These are phyloP conservation scores for Protonemura montana DNA, from an alignment of 2,888 invertebrate genomes.

Conservation along the genomic window DNA sequence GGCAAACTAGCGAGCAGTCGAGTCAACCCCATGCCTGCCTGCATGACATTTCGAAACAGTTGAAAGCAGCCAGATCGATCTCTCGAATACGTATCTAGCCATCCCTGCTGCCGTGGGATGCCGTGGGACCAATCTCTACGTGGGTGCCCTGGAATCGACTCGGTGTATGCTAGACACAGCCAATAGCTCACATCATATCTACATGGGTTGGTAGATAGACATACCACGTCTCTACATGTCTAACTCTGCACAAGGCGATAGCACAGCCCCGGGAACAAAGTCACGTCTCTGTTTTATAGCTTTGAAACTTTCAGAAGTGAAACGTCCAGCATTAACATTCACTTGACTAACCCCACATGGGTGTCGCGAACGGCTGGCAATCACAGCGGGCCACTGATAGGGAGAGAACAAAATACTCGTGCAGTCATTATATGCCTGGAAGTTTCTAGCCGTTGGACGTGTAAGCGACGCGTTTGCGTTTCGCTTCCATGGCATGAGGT, in stretches of 20 bases:
- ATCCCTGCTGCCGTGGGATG: background rate
- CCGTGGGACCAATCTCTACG: background rate
- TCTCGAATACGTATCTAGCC: conserved; percentile 7
- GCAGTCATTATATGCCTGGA: background rate
- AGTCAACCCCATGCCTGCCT: too few species aligned
- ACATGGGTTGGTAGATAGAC: conserved; percentile 21
- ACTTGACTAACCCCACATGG: conserved; percentile 33
- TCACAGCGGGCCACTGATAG: background rate
- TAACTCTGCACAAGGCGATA: conserved; percentile 22
- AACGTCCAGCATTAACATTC: conserved; percentile 23
- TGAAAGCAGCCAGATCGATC: conserved; percentile 35
- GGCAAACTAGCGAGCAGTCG: background rate
- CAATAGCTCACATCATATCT: conserved; percentile 40
- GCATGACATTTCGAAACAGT: conserved; percentile 40
- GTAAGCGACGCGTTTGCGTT: background rate
- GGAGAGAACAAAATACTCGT: conserved; percentile 7
- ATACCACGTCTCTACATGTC: background rate
- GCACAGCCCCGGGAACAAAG: conserved; percentile 15
- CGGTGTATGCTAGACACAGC: conserved; percentile 17
- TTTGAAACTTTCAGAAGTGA: conserved; percentile 28
- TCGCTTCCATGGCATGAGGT: background rate
- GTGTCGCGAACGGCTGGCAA: background rate
- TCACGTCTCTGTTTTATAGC: conserved; percentile 40
- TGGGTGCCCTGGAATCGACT: background rate
- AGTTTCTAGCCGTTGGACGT: background rate